phyloP scores from a whole-genome alignment of 2,888 invertebrate species.

The Cistogaster globosa region DNA sequence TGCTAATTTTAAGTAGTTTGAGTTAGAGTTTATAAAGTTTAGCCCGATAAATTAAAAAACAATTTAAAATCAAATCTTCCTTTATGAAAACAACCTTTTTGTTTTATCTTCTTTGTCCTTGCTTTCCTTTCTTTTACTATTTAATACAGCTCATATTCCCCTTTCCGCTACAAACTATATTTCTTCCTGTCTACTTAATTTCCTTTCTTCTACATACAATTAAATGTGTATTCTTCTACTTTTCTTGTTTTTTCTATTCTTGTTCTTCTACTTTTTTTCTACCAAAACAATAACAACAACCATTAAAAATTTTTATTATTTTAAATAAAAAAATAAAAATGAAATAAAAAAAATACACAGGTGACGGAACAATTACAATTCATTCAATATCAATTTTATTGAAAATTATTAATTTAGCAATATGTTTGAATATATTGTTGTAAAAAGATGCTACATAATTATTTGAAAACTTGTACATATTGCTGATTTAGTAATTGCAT shows the following conservation, averaged over 20 bases:
- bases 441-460: slow-evolving; percentile 1
- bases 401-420: slow-evolving; percentile 82
- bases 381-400: slow-evolving; percentile 81
- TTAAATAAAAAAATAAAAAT: slow-evolving; percentile 19
- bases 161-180: slow-evolving; percentile 67
- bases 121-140: slow-evolving; percentile 8
- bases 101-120: not conserved
- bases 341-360: slow-evolving; percentile 73
- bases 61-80: not conserved
- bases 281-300: slow-evolving; percentile 55
- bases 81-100: not conserved
- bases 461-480: slow-evolving; percentile 23
- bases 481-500: slow-evolving; percentile 64
- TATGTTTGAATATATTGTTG: slow-evolving; percentile 70
- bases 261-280: slow-evolving; percentile 64
- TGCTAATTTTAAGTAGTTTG: no score
- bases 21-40: no score
- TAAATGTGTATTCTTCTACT: slow-evolving; percentile 66
- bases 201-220: slow-evolving; percentile 67
- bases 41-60: not conserved
- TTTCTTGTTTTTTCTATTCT: slow-evolving; percentile 66
- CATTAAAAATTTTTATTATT: slow-evolving; percentile 59
- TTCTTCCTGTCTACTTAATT: slow-evolving; percentile 51
- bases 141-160: slow-evolving; percentile 9
- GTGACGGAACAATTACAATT: slow-evolving; percentile 81